A percentile compares a stretch with the other conserved stretches of the same genome.
Conservation (phyloP, 1,140 invertebrate species). For the Colletes latitarsis region DNA sequence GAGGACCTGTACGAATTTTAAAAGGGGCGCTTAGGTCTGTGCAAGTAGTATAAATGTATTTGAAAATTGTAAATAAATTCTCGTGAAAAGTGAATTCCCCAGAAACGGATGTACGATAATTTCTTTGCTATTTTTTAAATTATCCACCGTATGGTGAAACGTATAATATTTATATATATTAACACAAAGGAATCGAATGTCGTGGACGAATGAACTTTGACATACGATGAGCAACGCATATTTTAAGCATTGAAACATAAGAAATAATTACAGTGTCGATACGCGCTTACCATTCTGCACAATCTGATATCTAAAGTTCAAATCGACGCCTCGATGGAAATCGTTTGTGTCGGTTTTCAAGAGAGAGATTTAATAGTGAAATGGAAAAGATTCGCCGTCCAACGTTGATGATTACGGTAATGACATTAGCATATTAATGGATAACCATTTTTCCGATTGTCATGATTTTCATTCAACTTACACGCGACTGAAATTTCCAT, state of each 20-base stretch:
- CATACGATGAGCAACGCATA: constrained; percentile 37
- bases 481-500: not conserved
- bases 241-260: constrained; percentile 28
- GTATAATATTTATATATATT: not conserved
- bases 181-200: constrained; percentile 17
- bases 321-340: constrained; percentile 31
- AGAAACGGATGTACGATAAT: no score
- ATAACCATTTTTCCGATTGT: not conserved
- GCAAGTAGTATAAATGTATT: no score
- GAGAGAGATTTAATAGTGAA: constrained; percentile 12
- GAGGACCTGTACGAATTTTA: no score
- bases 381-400: constrained; percentile 8
- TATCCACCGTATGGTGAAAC: no score
- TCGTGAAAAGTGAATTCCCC: no score
- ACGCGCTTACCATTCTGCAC: constrained; percentile 29
- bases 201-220: constrained; percentile 36
- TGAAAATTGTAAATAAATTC: no score
- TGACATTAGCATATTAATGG: constrained; percentile 40
- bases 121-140: no score
- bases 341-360: constrained; percentile 1
- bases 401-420: not conserved
- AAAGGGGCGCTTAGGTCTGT: no score
- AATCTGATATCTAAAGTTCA: constrained; percentile 50
- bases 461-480: not conserved
- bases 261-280: constrained; percentile 44